Evolutionary conservation across 2,888 invertebrate genomes (phyloP), one percentile per base, ranked within the genome.

Genomic region (Seira musarum): DNA sequence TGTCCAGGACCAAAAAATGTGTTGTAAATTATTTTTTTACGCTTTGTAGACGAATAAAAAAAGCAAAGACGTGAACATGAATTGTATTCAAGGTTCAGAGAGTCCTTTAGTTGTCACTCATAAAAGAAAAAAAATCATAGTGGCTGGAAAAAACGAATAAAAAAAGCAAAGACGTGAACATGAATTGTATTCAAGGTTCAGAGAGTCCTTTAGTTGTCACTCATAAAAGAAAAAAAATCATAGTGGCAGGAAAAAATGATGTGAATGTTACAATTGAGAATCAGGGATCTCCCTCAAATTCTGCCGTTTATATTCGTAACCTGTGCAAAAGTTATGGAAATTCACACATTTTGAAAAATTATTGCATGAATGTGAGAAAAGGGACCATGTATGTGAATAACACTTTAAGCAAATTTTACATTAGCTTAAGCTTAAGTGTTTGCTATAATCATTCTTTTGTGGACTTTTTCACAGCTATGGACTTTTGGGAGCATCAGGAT

Each of bases 361-460:
- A 1, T 15, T 30, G 2, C 1, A 69, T 69, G 69, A 69, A 53
- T n/a, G 69, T 69, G 30, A 1, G 30, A 15, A 57, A 69, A 57
- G 69, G 69, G 10, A 57, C 57, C 0, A 69, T 69, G 69, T 69
- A 57, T 57, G 57, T 57, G n/a, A n/a, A n/a, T n/a, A n/a, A n/a
- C n/a, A n/a, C n/a, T n/a, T n/a, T n/a, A n/a, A n/a, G n/a, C n/a
- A n/a, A n/a, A n/a, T n/a, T n/a, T n/a, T n/a, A n/a, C n/a, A n/a
- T n/a, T n/a, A n/a, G n/a, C n/a, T n/a, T n/a, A n/a, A n/a, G n/a
- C n/a, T n/a, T n/a, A n/a, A n/a, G n/a, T n/a, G n/a, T n/a, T n/a
- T n/a, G n/a, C n/a, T n/a, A n/a, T n/a, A n/a, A n/a, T n/a, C n/a
- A n/a, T n/a, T n/a, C n/a, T n/a, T n/a, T n/a, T n/a, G n/a, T n/a